A percentile compares a stretch with the other conserved stretches of the same genome.
phyloP scores from a whole-genome alignment of 2,888 invertebrate species.

The Scaptomyza tumidula region DNA sequence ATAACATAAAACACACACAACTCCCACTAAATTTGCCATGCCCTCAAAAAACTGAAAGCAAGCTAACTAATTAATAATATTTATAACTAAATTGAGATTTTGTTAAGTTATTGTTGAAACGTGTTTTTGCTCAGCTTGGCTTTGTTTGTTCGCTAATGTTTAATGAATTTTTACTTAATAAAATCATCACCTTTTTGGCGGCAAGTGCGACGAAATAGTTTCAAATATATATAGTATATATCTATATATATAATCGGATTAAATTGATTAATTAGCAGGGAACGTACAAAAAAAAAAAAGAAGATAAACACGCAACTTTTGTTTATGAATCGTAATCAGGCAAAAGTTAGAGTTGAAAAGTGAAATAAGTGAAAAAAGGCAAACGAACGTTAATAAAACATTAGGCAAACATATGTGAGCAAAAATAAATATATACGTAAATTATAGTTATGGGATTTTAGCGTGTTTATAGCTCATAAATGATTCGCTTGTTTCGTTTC shows the following conservation, averaged over 20 bases:
- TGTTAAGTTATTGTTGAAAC: conserved; percentile 29
- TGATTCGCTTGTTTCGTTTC: conserved; percentile 27
- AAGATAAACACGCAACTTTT: conserved; percentile 43
- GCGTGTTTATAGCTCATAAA: conserved; percentile 62
- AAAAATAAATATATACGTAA: conserved; percentile 37
- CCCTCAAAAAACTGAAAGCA: background rate
- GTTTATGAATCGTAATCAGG: conserved; percentile 27
- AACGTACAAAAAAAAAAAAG: conserved; percentile 4
- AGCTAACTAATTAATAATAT: conserved; percentile 62
- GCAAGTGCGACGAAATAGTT: too few species aligned
- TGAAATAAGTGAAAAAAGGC: too few species aligned
- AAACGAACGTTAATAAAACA: conserved; percentile 22
- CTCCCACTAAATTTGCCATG: conserved; percentile 31
- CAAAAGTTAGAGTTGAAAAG: background rate
- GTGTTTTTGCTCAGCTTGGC: conserved; percentile 14
- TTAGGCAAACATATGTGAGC: conserved; percentile 37
- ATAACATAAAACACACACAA: conserved; percentile 24
- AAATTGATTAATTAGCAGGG: conserved; percentile 67
- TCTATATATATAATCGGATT: conserved; percentile 65
- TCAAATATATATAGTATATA: conserved; percentile 14
- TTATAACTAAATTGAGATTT: conserved; percentile 51
- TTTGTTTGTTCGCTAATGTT: conserved; percentile 17
- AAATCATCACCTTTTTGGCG: conserved; percentile 63
- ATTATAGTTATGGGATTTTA: conserved; percentile 63
- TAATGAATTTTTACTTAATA: conserved; percentile 50